These are phyloP conservation scores for Aotus griseimembra DNA, from an alignment of 2,797 vertebrate genomes.

Conservation along the genomic window DNA sequence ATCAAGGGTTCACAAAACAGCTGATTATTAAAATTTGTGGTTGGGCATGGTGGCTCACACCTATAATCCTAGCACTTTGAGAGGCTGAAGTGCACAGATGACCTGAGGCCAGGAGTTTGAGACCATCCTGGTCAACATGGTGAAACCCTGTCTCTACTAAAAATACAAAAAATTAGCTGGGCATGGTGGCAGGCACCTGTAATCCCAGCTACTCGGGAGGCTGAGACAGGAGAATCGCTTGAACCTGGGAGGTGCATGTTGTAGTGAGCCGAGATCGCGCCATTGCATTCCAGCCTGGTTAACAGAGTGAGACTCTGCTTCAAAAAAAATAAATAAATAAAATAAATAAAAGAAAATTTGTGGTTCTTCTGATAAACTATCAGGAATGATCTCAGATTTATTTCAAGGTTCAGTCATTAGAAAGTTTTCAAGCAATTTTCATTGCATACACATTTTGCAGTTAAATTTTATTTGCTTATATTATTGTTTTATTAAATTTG, in stretches of 20 bases:
- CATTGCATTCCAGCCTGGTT: not conserved
- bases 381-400: constrained; percentile 21
- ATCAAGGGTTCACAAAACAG: not conserved
- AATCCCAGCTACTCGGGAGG: not conserved
- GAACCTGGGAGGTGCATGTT: not conserved
- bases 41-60: not conserved
- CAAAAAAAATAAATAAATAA: not conserved
- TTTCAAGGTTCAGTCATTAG: constrained; percentile 17
- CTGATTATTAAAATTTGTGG: not conserved
- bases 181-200: not conserved
- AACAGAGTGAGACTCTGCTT: not conserved
- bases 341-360: not conserved
- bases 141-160: not conserved
- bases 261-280: not conserved
- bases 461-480: constrained; percentile 58
- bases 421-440: constrained; percentile 20
- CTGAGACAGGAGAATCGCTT: not conserved
- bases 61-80: not conserved
- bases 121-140: not conserved
- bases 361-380: not conserved
- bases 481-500: constrained; percentile 26
- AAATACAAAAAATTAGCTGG: not conserved
- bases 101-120: not conserved
- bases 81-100: not conserved
- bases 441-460: not conserved